Evolutionary conservation across 2,113 vertebrate genomes (phyloP), one percentile per base, ranked within the genome.

Genomic region (Ctenomys sociabilis): DNA sequence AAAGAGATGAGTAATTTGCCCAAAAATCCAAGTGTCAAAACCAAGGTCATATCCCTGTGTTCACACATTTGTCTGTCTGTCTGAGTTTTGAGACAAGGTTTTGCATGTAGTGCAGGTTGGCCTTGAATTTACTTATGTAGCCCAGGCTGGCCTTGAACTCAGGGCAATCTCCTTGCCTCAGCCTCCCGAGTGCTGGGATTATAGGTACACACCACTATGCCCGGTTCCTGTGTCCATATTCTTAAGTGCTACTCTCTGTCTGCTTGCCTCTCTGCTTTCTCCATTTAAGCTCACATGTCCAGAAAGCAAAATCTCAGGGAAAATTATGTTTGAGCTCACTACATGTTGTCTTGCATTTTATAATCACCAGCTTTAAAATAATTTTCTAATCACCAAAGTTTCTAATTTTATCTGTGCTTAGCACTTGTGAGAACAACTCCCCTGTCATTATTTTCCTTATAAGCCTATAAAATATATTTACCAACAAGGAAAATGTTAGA

Each of bases 391-490:
- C 68, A 84, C 21, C 14, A 52, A 70, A 43, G 13, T 95, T 78
- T 93, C 49, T 89, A 66, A 68, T 81, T 68, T 80, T 59, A 59
- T 2, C 45, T 10, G n/a, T 70, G 49, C 61, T 66, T 52, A 70
- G 61, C 35, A 93, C 72, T 63, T 84, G 21, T 77, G 66, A 68
- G 52, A 49, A 85, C 7, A 88, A 85, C 26, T 14, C 37, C 49
- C 32, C 24, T 68, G 10, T 89, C 85, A 8, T 68, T 68, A 14
- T 54, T 85, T 54, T 85, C 21, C 26, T 89, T 85, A 52, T 12
- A 63, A 78, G 35, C 19, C 43, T 89, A 70, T 49, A 92, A 93
- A 92, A 93, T 57, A 85, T 52, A 78, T 90, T 93, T 95, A 59
- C 30, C 45, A 66, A 61, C 24, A 82, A 89, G 75, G 26, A 68